Evolutionary conservation across 2,797 vertebrate species (phyloP).

Genomic region (Pipistrellus kuhlii): DNA sequence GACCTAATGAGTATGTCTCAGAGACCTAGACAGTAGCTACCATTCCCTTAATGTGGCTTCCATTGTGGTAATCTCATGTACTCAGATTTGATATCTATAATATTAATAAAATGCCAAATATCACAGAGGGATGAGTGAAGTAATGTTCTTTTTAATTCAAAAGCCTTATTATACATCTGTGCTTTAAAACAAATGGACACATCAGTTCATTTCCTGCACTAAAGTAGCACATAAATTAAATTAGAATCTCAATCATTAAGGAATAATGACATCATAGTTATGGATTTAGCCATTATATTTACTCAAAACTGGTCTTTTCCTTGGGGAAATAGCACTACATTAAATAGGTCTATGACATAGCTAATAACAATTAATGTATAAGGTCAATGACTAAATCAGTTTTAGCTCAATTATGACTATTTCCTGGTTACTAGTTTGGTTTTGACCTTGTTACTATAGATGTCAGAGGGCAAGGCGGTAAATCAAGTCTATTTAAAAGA

Average conservation of each 20-base stretch:
- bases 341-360: conserved; percentile 54
- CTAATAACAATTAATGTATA: conserved; percentile 47
- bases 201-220: conserved; percentile 76
- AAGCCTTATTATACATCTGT: conserved; percentile 54
- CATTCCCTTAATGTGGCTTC: conserved; percentile 46
- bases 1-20: neutral
- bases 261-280: conserved; percentile 78
- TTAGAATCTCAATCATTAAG: conserved; percentile 73
- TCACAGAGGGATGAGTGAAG: conserved; percentile 59
- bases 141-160: conserved; percentile 69
- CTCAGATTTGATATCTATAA: conserved; percentile 54
- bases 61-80: conserved; percentile 59
- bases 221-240: conserved; percentile 77
- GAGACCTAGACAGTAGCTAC: neutral
- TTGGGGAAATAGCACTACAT: conserved; percentile 64
- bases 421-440: conserved; percentile 59
- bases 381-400: conserved; percentile 66
- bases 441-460: conserved; percentile 63
- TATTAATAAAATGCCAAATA: conserved; percentile 73
- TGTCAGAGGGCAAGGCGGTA: neutral
- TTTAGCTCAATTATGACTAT: conserved; percentile 49
- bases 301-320: conserved; percentile 70
- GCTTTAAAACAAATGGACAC: conserved; percentile 77
- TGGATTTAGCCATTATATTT: conserved; percentile 67
- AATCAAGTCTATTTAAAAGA: conserved; percentile 1